Evolutionary conservation across 2,888 invertebrate species (phyloP), one percentile per base, ranked within the genome.

Genomic region (Drosophila falleni): DNA sequence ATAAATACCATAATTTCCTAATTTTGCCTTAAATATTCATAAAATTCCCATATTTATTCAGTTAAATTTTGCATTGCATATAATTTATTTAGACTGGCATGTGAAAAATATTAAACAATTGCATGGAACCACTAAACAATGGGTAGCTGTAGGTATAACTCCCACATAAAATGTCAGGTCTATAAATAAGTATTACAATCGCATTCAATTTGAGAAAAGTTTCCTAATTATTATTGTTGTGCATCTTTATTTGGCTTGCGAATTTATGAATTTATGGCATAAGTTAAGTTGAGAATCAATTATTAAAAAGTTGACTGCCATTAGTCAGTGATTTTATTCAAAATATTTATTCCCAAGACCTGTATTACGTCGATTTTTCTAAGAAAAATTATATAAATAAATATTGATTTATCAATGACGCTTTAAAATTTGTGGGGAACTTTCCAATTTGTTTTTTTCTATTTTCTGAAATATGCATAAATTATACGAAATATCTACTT

Each of bases 91-190:
- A 67, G 76, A 87, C 55, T 73, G 86, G 73, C 82, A 75, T 82
- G 82, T 60, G 82, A 82, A 87, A 87, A 58, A 66, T 53, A 16
- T 46, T 26, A 31, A 33, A 79, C 88, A 85, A 85, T 85, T 82
- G 86, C 82, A 69, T n/a, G 55, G 39, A 53, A 35, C 42, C 15
- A 3, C 13, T 31, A 19, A 26, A 78, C 74, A 78, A 75, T 71
- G 55, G 71, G 8, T 2, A 26, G 16, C 10, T 26, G 37, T 1
- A 35, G 33, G 16, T 50, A 33, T 44, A 47, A 53, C 58, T 74
- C 75, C 61, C 65, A 78, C 60, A 74, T 55, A 5, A 67, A 55
- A 59, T 64, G 53, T n/a, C 44, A 23, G 59, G 44, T 59, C 54
- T 35, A 23, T 50, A 50, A 50, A 50, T 35, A 19, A 23, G 5